Base-by-base conservation (phyloP, 2,888 invertebrate genomes). In the Scaptodrosophila latifasciaeformis region DNA sequence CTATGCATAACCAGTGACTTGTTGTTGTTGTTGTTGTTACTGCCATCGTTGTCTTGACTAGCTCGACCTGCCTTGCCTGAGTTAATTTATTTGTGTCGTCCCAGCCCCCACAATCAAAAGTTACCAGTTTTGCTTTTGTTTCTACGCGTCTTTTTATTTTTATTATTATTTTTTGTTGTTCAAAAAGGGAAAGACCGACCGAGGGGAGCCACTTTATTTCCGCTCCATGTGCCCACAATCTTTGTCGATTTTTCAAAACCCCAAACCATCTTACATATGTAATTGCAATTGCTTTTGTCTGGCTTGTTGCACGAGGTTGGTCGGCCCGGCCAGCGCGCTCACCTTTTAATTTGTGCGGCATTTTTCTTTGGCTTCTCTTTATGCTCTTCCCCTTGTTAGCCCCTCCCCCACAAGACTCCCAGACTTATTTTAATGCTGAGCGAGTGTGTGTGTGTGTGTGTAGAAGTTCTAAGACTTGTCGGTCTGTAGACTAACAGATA, bases 31-130 rank as follows among this genome's bases (percentile, higher is more conserved):
- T 34, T 1, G 6, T 2, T 30, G 30, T 34, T 15, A 44, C 17
- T 42, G 29, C 37, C 15, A 24, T n/a, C 15, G 51, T 42, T 35
- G 47, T 53, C 45, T 24, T 35, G 34, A 37, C 27, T 27, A 13
- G 13, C 54, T 54, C 39, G 51, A 27, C 31, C 59, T 59, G 72
- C 56, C 24, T 37, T 63, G 65, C 67, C 59, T 72, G n/a, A n/a
- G 62, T 75, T 75, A 75, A 75, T 75, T 72, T 78, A 75, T 78
- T 75, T 75, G 59, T 78, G 72, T 78, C 74, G 78, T 67, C 72
- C n/a, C 78, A 70, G 78, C 76, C 78, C 75, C 75, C 75, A 75
- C 76, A 75, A 72, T 76, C 76, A 71, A 40, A 13, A 67, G 72
- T 71, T 63, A 69, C 71, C 64, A 69, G 56, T 29, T 49, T 57